phyloP scores from a whole-genome alignment of 2,888 invertebrate genomes.

The Tetranychus truncatus region DNA sequence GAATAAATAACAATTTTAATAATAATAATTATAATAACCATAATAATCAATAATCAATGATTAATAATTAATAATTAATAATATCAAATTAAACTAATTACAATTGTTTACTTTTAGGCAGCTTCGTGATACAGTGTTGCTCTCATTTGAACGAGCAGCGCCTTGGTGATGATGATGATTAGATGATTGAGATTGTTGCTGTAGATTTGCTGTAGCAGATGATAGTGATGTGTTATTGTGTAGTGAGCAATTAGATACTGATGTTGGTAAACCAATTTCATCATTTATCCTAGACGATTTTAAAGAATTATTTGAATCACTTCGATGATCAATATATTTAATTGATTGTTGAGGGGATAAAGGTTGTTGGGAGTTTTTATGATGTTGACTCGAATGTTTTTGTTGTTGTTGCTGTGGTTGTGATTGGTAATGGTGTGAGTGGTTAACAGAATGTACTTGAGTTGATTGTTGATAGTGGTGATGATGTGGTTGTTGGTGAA shows the following conservation, averaged over 20 bases:
- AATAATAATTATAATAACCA: neutral
- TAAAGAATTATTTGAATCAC: neutral
- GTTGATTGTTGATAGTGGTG: neutral
- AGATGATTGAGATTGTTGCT: neutral
- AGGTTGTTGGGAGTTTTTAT: neutral
- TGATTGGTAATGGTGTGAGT: neutral
- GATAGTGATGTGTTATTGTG: neutral
- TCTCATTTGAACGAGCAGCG: neutral
- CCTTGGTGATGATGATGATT: neutral
- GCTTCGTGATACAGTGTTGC: neutral
- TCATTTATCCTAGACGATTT: neutral
- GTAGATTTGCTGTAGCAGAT: neutral
- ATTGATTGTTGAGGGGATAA: neutral
- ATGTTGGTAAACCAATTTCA: neutral
- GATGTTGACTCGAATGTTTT: no score
- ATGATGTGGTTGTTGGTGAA: neutral
- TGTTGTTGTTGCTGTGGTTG: neutral
- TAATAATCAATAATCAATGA: neutral
- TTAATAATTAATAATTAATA: neutral
- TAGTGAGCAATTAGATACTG: neutral
- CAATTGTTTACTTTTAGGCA: conserved; percentile 1
- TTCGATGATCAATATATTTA: neutral
- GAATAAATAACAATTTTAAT: neutral
- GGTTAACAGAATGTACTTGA: neutral
- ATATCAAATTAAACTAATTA: conserved; percentile 1